Conservation (phyloP, 2,888 invertebrate genomes). For the Yponomeuta malinellus region DNA sequence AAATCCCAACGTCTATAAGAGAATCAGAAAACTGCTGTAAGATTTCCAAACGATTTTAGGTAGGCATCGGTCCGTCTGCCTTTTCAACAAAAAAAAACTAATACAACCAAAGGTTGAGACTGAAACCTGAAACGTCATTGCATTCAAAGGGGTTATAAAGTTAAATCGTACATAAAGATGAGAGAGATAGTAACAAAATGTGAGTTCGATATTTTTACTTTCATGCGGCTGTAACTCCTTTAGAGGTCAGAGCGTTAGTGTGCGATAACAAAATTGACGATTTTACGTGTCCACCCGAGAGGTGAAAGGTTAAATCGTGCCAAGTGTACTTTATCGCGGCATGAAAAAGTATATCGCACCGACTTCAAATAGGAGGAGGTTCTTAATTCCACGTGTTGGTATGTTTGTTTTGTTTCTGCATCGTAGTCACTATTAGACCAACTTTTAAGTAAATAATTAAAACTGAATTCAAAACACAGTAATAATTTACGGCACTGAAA, state of each 20-base stretch:
- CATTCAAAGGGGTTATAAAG: neutral
- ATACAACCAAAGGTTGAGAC: too few relatives aligned
- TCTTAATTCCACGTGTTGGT: too few relatives aligned
- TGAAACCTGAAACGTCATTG: neutral
- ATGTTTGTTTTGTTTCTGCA: too few relatives aligned
- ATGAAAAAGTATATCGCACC: neutral
- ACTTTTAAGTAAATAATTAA: too few relatives aligned
- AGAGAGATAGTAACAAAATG: neutral
- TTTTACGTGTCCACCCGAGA: slow-evolving; percentile 4
- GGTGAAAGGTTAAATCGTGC: neutral
- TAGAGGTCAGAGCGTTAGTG: slow-evolving; percentile 6
- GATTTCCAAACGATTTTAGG: too few relatives aligned
- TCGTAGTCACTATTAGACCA: too few relatives aligned
- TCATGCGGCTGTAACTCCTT: slow-evolving; percentile 7
- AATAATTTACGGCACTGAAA: too few relatives aligned
- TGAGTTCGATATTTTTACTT: neutral
- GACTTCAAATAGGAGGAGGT: neutral
- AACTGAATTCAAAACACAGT: too few relatives aligned
- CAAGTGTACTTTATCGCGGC: slow-evolving; percentile 1
- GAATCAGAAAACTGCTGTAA: too few relatives aligned
- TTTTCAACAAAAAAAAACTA: too few relatives aligned
- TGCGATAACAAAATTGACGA: slow-evolving; percentile 6
- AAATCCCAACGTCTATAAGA: too few relatives aligned
- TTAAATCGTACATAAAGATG: slow-evolving; percentile 2
- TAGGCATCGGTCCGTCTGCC: too few relatives aligned